Percentiles rank a stretch among this genome's conserved stretches.
phyloP scores from a whole-genome alignment of 1,140 invertebrate species.

The Melitaea cinxia region DNA sequence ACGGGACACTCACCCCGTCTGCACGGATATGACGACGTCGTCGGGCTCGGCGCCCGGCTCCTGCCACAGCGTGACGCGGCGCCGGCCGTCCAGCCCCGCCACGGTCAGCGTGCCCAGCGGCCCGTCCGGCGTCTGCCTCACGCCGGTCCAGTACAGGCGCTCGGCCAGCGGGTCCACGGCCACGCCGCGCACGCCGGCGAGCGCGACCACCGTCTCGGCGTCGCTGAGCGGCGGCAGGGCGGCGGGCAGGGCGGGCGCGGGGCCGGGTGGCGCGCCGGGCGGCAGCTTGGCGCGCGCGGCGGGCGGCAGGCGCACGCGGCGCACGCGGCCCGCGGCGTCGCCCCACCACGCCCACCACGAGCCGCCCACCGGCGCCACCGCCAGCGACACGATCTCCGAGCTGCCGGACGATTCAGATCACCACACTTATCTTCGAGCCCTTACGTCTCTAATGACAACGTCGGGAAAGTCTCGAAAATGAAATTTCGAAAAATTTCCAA shows the following conservation, averaged over 20 bases:
- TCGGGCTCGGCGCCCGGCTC: conserved; percentile 48
- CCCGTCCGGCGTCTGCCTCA: neutral
- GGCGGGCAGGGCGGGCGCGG: conserved; percentile 4
- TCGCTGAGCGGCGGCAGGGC: conserved; percentile 15
- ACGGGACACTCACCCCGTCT: conserved; percentile 43
- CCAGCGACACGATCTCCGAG: conserved; percentile 46
- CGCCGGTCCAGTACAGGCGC: neutral
- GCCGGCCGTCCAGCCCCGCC: conserved; percentile 51
- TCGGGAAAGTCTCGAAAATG: too few relatives aligned
- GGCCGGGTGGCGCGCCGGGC: conserved; percentile 20
- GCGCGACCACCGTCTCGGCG: conserved; percentile 18
- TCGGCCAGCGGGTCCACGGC: conserved; percentile 43
- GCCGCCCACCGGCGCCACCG: conserved; percentile 43
- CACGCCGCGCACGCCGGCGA: conserved; percentile 25
- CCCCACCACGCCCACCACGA: conserved; percentile 62
- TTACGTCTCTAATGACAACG: too few relatives aligned
- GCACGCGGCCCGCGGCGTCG: conserved; percentile 46
- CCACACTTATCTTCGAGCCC: too few relatives aligned
- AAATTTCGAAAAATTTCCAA: too few relatives aligned
- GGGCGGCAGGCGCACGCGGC: conserved; percentile 34
- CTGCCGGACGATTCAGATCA: conserved; percentile 33
- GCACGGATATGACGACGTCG: conserved; percentile 51
- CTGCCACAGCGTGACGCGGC: conserved; percentile 48
- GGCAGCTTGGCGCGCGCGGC: conserved; percentile 9
- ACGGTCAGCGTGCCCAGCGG: conserved; percentile 37